phyloP scores from a whole-genome alignment of 2,888 invertebrate species.

The Anthrax anthrax region DNA sequence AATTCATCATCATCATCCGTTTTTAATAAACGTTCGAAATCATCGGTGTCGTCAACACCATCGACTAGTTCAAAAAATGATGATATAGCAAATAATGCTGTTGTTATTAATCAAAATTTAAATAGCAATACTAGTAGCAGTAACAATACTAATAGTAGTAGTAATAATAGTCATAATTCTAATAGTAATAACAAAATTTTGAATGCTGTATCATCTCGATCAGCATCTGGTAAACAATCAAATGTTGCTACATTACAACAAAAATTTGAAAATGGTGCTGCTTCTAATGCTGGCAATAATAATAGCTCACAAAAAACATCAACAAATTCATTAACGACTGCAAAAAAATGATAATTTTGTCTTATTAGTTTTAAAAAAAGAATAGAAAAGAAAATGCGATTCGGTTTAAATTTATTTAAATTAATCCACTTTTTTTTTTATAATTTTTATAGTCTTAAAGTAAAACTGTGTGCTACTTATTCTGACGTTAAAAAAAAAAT shows the following conservation, averaged over 20 bases:
- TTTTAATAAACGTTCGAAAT: neutral
- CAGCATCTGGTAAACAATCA: constrained; percentile 42
- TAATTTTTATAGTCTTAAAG: no score
- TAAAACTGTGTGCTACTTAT: no score
- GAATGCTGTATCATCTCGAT: constrained; percentile 29
- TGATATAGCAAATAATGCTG: neutral
- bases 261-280: constrained; percentile 48
- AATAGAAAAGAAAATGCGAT: no score
- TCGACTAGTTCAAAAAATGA: no score
- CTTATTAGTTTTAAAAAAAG: no score
- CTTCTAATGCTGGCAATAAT: neutral
- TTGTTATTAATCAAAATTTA: neutral
- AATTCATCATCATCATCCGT: neutral
- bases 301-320: neutral
- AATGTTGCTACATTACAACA: constrained; percentile 66
- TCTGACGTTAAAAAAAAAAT: no score
- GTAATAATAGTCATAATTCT: constrained; percentile 10
- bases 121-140: neutral
- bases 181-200: constrained; percentile 8
- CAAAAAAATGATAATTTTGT: constrained; percentile 8
- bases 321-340: constrained; percentile 1
- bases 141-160: constrained; percentile 3
- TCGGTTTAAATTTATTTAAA: no score
- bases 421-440: no score
- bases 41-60: neutral